phyloP scores from a whole-genome alignment of 2,888 invertebrate genomes.

The Netelia melanura region DNA sequence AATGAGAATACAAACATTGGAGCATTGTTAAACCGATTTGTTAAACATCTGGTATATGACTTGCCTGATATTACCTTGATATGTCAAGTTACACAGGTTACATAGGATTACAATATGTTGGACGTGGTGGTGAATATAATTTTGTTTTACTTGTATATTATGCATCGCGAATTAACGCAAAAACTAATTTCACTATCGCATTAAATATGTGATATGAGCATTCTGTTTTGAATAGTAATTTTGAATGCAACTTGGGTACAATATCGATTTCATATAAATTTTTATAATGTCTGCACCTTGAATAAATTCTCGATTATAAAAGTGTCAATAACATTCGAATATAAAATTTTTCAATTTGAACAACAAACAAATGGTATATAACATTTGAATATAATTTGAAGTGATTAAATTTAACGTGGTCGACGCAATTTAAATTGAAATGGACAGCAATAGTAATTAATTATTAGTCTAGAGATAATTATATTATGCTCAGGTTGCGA shows the following conservation, averaged over 20 bases:
- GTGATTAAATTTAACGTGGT: constrained; percentile 35
- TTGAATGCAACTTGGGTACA: background rate
- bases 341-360: background rate
- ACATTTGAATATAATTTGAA: constrained; percentile 9
- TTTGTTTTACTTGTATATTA: constrained; percentile 1
- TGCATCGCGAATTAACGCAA: background rate
- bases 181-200: constrained; percentile 4
- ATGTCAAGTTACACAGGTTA: constrained; percentile 39
- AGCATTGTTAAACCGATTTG: too few species aligned
- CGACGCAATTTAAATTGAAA: constrained; percentile 18
- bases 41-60: too few species aligned
- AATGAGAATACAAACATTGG: too few species aligned
- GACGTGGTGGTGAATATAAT: constrained; percentile 46
- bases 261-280: constrained; percentile 21
- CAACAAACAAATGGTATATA: constrained; percentile 29
- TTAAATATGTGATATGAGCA: constrained; percentile 37
- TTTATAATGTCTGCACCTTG: background rate
- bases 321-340: constrained; percentile 29
- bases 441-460: background rate
- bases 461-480: constrained; percentile 49
- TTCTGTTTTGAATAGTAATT: constrained; percentile 17
- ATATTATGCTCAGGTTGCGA: constrained; percentile 5
- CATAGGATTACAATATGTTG: constrained; percentile 30
- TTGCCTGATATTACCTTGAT: constrained; percentile 30
- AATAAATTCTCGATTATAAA: constrained; percentile 33